Conservation (phyloP, 92 coral and sea anemone genomes). For the Zoanthus sociatus region DNA sequence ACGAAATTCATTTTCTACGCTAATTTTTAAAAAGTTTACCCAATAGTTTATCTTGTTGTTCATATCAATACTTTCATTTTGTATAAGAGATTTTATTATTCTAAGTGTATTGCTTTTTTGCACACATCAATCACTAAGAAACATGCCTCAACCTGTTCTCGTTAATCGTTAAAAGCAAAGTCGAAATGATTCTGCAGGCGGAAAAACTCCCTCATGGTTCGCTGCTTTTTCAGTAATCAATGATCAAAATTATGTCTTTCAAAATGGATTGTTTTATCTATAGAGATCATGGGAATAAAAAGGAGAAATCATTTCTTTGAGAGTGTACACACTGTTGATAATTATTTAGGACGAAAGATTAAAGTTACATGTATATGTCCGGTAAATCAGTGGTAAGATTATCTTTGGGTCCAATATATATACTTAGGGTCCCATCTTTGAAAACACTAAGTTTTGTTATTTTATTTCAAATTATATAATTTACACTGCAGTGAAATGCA, state of each 20-base stretch:
- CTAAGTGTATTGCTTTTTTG: too few relatives aligned
- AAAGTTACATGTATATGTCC: not conserved
- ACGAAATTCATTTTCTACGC: too few relatives aligned
- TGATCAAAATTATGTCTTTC: too few relatives aligned
- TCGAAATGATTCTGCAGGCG: not conserved
- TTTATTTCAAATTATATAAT: not conserved
- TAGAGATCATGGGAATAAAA: not conserved
- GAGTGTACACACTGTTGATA: not conserved
- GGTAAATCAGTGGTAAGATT: not conserved
- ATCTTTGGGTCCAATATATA: not conserved
- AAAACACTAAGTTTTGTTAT: not conserved
- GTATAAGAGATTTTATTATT: too few relatives aligned
- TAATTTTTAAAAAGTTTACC: too few relatives aligned
- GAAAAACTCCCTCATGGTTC: not conserved
- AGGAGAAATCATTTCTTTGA: not conserved
- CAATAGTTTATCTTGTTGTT: too few relatives aligned
- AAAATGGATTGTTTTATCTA: not conserved
- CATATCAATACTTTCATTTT: too few relatives aligned
- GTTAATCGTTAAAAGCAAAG: not conserved
- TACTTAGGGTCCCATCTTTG: not conserved
- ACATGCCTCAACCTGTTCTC: too few relatives aligned
- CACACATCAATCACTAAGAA: too few relatives aligned
- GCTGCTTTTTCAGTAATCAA: not conserved
- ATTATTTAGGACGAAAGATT: not conserved
- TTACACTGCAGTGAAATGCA: not conserved